Evolutionary conservation across 2,113 vertebrate species (phyloP), one percentile per base, ranked within the genome.

Genomic region (Tauraco erythrolophus): DNA sequence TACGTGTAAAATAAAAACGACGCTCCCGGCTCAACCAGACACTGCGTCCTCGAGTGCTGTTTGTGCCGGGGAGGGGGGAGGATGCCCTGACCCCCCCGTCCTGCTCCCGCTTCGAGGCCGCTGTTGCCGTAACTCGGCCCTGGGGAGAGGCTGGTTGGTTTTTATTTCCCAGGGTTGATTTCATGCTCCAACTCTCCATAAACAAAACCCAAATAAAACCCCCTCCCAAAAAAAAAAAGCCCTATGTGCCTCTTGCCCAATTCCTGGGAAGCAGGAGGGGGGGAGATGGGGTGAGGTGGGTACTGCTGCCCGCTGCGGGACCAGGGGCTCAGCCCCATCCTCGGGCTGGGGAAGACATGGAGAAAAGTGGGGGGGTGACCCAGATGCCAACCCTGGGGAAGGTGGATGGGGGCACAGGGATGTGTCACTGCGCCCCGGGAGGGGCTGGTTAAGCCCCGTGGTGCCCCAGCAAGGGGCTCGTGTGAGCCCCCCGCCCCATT

Each of bases 171-270:
- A 43, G 71, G 5, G 5, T 56, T 57, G 72, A 50, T 92, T 91
- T 92, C 93, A 86, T 33, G 15, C 80, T 60, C 75, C 14, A 74
- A 5, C 28, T 30, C 48, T 72, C 33, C 0, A 1, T 90, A 94
- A 94, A 93, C 85, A 92, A 48, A 88, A 86, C 64, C 94, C 46
- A 94, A 91, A 94, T 37, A 95, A 86, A 83, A 3, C 33, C 79
- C 83, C 27, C 35, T 11, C 15, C 25, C 10, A 9, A 14, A 74
- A 13, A 43, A 41, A 39, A 69, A 19, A 9, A 5, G 19, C 37
- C 61, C 6, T 0, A 8, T 2, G 21, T n/a, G 62, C 58, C 56
- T 81, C 64, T 94, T 94, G 86, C 82, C 78, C 86, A 56, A 72
- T 19, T 65, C 61, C 35, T 0, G 31, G 88, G 31, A 41, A n/a